phyloP scores from a whole-genome alignment of 2,888 invertebrate species.

The Anagyrus pseudococci region DNA sequence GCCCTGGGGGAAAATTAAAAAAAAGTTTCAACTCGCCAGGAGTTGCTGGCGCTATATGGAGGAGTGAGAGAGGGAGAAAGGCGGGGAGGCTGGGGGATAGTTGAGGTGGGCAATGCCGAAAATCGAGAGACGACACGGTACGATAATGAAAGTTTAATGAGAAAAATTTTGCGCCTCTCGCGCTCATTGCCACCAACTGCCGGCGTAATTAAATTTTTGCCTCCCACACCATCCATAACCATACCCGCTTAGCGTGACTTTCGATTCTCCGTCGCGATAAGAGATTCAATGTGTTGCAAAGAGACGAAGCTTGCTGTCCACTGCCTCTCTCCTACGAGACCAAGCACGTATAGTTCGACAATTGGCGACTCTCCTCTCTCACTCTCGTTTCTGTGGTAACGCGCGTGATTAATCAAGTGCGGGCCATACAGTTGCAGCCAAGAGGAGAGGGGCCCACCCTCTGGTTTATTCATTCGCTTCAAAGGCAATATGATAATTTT shows the following conservation, averaged over 20 bases:
- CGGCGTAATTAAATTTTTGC: conserved; percentile 19
- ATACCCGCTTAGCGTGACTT: conserved; percentile 30
- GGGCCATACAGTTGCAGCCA: no score
- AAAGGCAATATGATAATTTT: no score
- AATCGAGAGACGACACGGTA: conserved; percentile 27
- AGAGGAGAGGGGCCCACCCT: no score
- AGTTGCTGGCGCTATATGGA: no score
- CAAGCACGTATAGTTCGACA: conserved; percentile 1
- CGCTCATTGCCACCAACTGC: neutral
- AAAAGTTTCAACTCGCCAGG: conserved; percentile 12
- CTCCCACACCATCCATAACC: neutral
- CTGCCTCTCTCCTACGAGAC: conserved; percentile 18
- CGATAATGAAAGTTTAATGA: conserved; percentile 36
- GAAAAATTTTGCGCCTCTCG: conserved; percentile 23
- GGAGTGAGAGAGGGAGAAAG: no score
- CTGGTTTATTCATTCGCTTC: no score
- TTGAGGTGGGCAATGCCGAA: neutral
- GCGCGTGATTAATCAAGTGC: no score
- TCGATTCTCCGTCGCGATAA: no score
- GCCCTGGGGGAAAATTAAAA: conserved; percentile 22
- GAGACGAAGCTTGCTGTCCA: no score
- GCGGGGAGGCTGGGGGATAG: neutral
- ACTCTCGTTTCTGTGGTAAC: conserved; percentile 22
- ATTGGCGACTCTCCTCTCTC: conserved; percentile 1
- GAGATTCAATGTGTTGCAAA: no score